Evolutionary conservation across 2,888 invertebrate genomes (phyloP).

Genomic region (Macrophya annulata): DNA sequence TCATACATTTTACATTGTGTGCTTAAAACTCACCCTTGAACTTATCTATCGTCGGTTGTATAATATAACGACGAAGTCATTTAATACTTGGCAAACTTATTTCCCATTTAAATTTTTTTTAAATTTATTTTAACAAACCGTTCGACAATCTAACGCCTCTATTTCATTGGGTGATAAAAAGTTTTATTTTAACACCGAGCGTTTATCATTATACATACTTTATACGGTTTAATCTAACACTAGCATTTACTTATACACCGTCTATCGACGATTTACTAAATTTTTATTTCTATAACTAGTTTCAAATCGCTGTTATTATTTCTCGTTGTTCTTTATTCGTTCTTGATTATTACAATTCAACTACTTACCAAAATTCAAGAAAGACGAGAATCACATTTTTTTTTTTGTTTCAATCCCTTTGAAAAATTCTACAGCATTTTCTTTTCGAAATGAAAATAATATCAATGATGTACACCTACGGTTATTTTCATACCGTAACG

Average conservation of each 20-base stretch:
- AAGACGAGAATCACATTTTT: too few relatives aligned
- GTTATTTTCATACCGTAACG: not conserved
- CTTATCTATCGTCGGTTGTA: not conserved
- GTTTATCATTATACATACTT: not conserved
- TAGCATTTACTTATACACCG: not conserved
- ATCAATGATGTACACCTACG: not conserved
- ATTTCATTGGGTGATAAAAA: not conserved
- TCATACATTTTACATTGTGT: conserved; percentile 55
- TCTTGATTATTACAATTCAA: not conserved
- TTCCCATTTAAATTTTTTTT: not conserved
- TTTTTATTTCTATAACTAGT: not conserved
- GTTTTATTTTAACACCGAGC: not conserved
- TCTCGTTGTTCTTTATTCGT: not conserved
- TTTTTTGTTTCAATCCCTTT: too few relatives aligned
- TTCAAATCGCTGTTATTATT: not conserved
- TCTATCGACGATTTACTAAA: not conserved
- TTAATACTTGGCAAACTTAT: not conserved
- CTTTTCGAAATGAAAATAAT: not conserved
- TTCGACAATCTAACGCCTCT: not conserved
- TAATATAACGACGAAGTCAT: not conserved
- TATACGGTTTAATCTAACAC: not conserved
- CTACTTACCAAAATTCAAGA: too few relatives aligned
- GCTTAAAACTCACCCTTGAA: conserved; percentile 54
- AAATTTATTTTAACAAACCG: not conserved
- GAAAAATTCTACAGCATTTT: not conserved